Conservation (phyloP, 1,140 invertebrate genomes). For the Sitophilus oryzae region DNA sequence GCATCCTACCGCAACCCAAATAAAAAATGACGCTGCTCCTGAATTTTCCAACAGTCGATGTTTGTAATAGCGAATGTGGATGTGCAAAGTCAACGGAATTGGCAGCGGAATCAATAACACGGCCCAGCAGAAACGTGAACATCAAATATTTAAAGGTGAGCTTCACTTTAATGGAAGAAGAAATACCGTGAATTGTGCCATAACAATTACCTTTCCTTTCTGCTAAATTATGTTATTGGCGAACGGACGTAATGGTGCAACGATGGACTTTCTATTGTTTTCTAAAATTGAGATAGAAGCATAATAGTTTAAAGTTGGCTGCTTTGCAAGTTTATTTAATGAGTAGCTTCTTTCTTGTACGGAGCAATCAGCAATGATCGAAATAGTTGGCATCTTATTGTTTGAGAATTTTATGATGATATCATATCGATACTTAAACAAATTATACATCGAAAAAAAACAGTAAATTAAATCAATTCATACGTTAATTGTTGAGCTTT, state of each 20-base stretch:
- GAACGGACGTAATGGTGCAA: neutral
- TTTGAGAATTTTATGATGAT: too few species aligned
- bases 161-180: conserved; percentile 1
- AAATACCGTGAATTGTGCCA: neutral
- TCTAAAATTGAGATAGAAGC: neutral
- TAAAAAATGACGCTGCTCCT: neutral
- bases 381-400: too few species aligned
- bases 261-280: neutral
- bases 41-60: neutral
- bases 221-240: neutral
- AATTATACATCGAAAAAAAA: too few species aligned
- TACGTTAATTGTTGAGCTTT: too few species aligned
- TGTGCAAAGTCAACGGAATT: conserved; percentile 5
- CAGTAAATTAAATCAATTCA: too few species aligned
- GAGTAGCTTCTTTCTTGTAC: too few species aligned
- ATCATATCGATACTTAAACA: too few species aligned
- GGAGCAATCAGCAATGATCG: too few species aligned
- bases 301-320: too few species aligned
- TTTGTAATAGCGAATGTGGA: neutral
- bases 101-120: conserved; percentile 1
- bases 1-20: neutral
- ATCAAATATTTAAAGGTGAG: neutral
- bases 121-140: conserved; percentile 3
- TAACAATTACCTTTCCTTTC: conserved; percentile 4
- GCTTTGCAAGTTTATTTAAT: too few species aligned